Base-by-base conservation (phyloP, 2,113 vertebrate genomes). In the Ibidorhyncha struthersii region DNA sequence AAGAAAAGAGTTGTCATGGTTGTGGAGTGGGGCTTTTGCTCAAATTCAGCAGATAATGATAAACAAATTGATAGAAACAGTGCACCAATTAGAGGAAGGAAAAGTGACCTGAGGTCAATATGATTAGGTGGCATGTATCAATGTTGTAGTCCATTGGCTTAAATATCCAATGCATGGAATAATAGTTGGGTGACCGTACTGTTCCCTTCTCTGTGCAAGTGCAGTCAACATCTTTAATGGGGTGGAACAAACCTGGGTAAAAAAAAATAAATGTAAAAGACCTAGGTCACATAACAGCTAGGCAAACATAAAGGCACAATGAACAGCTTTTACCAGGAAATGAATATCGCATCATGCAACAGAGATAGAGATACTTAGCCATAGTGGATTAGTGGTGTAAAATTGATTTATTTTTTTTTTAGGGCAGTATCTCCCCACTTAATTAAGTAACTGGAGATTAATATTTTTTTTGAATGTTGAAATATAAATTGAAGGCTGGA, bases 191-290 rank as follows among this genome's bases (percentile, higher is more conserved):
- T 93, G 94, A 91, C 78, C 6, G 43, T 80, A 74, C 83, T 88
- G 95, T 83, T 95, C 89, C 70, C 16, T 95, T 89, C 86, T 94
- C 55, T 59, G 40, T 81, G 86, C 62, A 93, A 88, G 78, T 73
- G 63, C 74, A 91, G 90, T 94, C 87, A 95, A 47, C 47, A 47
- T 91, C 89, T 95, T 93, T 87, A 96, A 92, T 96, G 83, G 71
- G 6, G 38, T 94, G 86, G 94, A 97, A 97, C 88, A 66, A 95
- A 93, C 86, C 32, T 72, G 63, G 19, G 32, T 45, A 67, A 71
- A 82, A 92, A 85, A 79, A 40, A 22, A 14, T 38, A 38, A 70
- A 62, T 22, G 49, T 70, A 41, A 38, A 91, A 92, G 41, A 93
- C 83, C 50, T 72, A 52, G 87, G 89, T 94, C 95, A 86, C 8